Conservation (phyloP, 2,888 invertebrate genomes). For the Seira sanloemensis region DNA sequence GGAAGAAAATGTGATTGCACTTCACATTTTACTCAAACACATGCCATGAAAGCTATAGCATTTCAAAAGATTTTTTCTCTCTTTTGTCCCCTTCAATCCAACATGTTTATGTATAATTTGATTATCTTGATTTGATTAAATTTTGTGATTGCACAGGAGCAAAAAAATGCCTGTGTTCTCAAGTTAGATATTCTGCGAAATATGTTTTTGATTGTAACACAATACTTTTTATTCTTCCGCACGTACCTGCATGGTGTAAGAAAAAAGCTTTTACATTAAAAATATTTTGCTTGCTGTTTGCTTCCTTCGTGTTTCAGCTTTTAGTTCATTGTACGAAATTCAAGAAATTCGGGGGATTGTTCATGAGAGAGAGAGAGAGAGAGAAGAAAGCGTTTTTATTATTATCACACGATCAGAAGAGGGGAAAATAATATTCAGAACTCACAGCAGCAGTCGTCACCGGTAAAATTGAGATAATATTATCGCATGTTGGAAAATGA, state of each 20-base stretch:
- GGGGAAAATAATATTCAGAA: conserved; percentile 45
- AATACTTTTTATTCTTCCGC: not conserved
- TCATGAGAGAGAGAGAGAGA: not conserved
- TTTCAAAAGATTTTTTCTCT: not conserved
- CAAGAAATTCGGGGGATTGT: not conserved
- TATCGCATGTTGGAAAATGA: not conserved
- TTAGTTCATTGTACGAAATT: not conserved
- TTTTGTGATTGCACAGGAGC: not conserved
- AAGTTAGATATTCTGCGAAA: conserved; percentile 18
- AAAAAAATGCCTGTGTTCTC: not conserved
- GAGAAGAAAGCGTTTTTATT: conserved; percentile 25
- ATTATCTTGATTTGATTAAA: conserved; percentile 52
- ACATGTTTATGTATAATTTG: not conserved
- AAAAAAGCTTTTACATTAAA: conserved; percentile 19
- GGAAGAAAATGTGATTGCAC: conserved; percentile 25
- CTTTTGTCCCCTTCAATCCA: not conserved
- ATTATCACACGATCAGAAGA: conserved; percentile 56
- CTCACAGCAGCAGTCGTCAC: conserved; percentile 58
- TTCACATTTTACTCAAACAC: conserved; percentile 25
- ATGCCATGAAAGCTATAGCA: not conserved
- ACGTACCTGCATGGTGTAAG: conserved; percentile 42
- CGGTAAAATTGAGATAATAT: not conserved
- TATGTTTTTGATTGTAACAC: not conserved
- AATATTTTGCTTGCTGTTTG: conserved; percentile 7
- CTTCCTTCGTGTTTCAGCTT: not conserved